These are phyloP conservation scores for Pipa parva DNA, from an alignment of 2,113 vertebrate genomes.

Conservation along the genomic window DNA sequence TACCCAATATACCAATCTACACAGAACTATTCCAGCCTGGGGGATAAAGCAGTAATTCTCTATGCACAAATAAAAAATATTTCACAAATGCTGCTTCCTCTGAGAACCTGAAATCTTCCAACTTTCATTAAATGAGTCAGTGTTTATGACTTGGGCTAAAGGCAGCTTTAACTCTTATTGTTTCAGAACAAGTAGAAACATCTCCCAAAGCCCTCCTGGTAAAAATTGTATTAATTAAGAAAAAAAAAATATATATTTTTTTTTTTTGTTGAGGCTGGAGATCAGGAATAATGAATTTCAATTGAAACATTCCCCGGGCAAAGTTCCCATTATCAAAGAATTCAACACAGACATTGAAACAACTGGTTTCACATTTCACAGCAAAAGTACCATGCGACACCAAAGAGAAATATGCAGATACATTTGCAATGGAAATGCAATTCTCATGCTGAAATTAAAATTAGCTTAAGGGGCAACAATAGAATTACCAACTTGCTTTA, in stretches of 20 bases:
- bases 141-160: too few relatives aligned
- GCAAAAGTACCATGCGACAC: too few relatives aligned
- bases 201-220: neutral
- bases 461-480: too few relatives aligned
- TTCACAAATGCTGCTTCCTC: neutral
- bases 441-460: too few relatives aligned
- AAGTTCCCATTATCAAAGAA: slow-evolving; percentile 18
- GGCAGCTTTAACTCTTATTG: neutral
- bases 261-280: slow-evolving; percentile 4
- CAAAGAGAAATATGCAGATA: too few relatives aligned
- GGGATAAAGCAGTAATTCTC: neutral
- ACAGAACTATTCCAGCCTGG: slow-evolving; percentile 4
- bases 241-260: slow-evolving; percentile 18
- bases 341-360: too few relatives aligned
- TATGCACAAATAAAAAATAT: slow-evolving; percentile 13
- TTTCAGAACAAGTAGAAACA: neutral
- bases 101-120: neutral
- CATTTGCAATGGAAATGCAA: too few relatives aligned
- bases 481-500: too few relatives aligned
- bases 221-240: slow-evolving; percentile 26
- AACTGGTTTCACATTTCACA: too few relatives aligned
- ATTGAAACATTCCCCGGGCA: slow-evolving; percentile 32
- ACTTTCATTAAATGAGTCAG: neutral
- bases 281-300: slow-evolving; percentile 29
- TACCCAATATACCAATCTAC: neutral